Percentiles rank a stretch among this genome's conserved stretches.
These are phyloP conservation scores for Octodonta nipae DNA, from an alignment of 2,888 invertebrate genomes.

Conservation along the genomic window DNA sequence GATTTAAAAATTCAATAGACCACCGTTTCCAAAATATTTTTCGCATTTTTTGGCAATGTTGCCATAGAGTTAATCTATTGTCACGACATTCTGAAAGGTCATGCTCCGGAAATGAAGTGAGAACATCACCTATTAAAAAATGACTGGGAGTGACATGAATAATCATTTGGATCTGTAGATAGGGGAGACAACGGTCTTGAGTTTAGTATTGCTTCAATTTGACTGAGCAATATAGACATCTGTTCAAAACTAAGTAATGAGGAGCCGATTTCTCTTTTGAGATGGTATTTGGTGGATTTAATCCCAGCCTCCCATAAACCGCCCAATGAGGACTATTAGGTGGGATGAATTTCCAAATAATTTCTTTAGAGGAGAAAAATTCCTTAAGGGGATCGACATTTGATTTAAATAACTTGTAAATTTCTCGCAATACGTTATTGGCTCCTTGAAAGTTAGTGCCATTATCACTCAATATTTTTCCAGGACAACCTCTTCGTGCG, in stretches of 20 bases:
- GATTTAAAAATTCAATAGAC: too few species aligned
- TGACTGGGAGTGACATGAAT: neutral
- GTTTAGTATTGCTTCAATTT: slow-evolving; percentile 4
- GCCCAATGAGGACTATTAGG: slow-evolving; percentile 1
- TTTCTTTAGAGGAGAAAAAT: neutral
- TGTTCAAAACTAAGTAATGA: slow-evolving; percentile 3
- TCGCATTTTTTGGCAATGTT: neutral
- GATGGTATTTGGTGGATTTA: slow-evolving; percentile 1
- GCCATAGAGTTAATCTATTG: neutral
- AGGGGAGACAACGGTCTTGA: slow-evolving; percentile 3
- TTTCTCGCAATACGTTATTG: neutral
- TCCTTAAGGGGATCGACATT: neutral
- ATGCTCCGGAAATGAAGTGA: neutral
- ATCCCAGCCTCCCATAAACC: slow-evolving; percentile 3
- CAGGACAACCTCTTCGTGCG: slow-evolving; percentile 2
- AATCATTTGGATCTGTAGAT: slow-evolving; percentile 4
- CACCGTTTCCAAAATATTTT: slow-evolving; percentile 3
- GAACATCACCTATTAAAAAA: slow-evolving; percentile 3
- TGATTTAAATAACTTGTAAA: neutral
- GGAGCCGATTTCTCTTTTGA: slow-evolving; percentile 2
- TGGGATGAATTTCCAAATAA: neutral
- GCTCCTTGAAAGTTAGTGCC: neutral
- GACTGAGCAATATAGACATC: neutral
- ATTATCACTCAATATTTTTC: neutral
- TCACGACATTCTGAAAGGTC: neutral